Percentiles rank a stretch among this genome's conserved stretches.
phyloP scores from a whole-genome alignment of 2,888 invertebrate genomes.

The Leptopilina drosophilae region DNA sequence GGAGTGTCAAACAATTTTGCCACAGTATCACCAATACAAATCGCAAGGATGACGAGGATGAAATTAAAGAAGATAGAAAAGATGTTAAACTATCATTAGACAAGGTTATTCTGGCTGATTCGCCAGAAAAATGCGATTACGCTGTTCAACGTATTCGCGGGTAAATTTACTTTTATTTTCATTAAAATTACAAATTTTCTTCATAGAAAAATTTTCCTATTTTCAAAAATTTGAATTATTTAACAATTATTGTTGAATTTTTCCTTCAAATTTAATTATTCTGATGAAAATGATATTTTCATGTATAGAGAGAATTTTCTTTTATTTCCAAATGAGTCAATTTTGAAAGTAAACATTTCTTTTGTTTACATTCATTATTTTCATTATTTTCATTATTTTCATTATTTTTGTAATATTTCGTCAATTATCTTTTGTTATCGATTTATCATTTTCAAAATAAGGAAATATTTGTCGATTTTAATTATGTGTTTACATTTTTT shows the following conservation, averaged over 20 bases:
- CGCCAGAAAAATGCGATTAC: conserved; percentile 73
- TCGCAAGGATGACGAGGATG: conserved; percentile 39
- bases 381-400: conserved; percentile 10
- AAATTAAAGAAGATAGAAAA: conserved; percentile 51
- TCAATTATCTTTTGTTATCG: too few species aligned
- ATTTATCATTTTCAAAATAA: too few species aligned
- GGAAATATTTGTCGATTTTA: neutral
- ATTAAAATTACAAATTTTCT: neutral
- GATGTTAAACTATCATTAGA: conserved; percentile 63
- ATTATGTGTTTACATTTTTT: conserved; percentile 49
- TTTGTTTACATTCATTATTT: conserved; percentile 36
- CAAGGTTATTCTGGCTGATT: conserved; percentile 72
- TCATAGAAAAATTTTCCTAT: too few species aligned
- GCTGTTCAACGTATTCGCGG: conserved; percentile 73
- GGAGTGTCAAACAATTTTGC: conserved; percentile 70
- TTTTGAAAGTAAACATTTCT: conserved; percentile 8
- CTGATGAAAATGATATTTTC: neutral
- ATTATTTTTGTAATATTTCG: too few species aligned
- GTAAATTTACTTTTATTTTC: conserved; percentile 59
- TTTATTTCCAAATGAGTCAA: neutral
- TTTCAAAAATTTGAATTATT: too few species aligned
- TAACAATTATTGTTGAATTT: too few species aligned
- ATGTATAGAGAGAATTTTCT: neutral
- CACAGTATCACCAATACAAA: conserved; percentile 61
- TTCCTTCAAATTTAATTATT: too few species aligned